phyloP scores from a whole-genome alignment of 2,888 invertebrate genomes.

The Caenorhabditis becei region DNA sequence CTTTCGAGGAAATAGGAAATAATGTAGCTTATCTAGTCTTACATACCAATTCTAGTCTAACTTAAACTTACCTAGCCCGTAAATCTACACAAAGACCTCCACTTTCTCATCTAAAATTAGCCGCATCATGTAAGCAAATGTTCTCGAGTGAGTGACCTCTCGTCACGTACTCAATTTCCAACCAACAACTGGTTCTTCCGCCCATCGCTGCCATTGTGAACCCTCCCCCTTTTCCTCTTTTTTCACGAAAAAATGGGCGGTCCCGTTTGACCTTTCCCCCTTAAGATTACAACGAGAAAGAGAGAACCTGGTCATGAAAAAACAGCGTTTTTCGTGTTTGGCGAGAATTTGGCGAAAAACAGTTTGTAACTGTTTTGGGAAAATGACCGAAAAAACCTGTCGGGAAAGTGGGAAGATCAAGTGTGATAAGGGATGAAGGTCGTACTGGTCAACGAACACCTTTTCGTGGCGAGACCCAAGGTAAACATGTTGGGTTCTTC shows the following conservation, averaged over 20 bases:
- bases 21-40: too few relatives aligned
- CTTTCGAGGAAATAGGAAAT: too few relatives aligned
- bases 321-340: too few relatives aligned
- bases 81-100: too few relatives aligned
- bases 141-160: conserved; percentile 44
- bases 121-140: background rate
- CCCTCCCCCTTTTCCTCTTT: background rate
- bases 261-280: conserved; percentile 2
- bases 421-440: background rate
- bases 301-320: conserved; percentile 1
- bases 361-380: conserved; percentile 2
- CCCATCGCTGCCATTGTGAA: conserved; percentile 41
- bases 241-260: background rate
- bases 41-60: too few relatives aligned
- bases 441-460: conserved; percentile 1
- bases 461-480: too few relatives aligned
- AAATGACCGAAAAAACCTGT: background rate
- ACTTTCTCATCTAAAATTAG: background rate
- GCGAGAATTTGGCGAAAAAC: conserved; percentile 32
- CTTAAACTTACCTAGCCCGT: too few relatives aligned
- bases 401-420: conserved; percentile 1
- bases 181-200: conserved; percentile 41
- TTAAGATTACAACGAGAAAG: background rate
- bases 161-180: conserved; percentile 56
- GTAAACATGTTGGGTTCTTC: too few relatives aligned